These are phyloP conservation scores for Macrophya alboannulata DNA, from an alignment of 2,888 invertebrate species.

Conservation along the genomic window DNA sequence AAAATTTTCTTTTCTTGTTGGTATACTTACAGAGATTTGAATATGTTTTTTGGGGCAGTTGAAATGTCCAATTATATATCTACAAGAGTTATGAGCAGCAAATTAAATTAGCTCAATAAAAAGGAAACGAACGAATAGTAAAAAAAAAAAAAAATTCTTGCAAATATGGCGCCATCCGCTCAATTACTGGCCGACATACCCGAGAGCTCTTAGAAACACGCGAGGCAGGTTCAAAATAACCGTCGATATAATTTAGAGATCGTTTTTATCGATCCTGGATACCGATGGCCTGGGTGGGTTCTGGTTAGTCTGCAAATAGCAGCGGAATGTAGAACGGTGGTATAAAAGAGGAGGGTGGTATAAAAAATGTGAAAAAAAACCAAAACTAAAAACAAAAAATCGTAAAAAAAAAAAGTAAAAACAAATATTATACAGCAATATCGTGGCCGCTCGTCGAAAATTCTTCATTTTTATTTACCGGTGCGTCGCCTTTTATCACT, in stretches of 20 bases:
- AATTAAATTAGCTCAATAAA: neutral
- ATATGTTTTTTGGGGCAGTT: neutral
- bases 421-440: neutral
- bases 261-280: conserved; percentile 35
- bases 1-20: neutral
- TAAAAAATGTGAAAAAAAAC: neutral
- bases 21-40: neutral
- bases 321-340: neutral
- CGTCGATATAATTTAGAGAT: conserved; percentile 25
- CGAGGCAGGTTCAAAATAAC: conserved; percentile 21
- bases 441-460: neutral
- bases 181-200: conserved; percentile 34
- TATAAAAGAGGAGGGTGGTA: neutral
- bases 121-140: neutral
- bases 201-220: conserved; percentile 22
- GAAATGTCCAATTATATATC: neutral
- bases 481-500: conserved; percentile 42
- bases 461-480: conserved; percentile 21
- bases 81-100: neutral
- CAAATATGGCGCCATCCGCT: conserved; percentile 18
- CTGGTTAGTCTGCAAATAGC: neutral
- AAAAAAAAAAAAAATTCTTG: neutral
- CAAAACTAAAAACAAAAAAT: too few species aligned
- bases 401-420: too few species aligned
- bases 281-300: conserved; percentile 19